Conservation (phyloP, 2,113 vertebrate species). For the Pipa parva region DNA sequence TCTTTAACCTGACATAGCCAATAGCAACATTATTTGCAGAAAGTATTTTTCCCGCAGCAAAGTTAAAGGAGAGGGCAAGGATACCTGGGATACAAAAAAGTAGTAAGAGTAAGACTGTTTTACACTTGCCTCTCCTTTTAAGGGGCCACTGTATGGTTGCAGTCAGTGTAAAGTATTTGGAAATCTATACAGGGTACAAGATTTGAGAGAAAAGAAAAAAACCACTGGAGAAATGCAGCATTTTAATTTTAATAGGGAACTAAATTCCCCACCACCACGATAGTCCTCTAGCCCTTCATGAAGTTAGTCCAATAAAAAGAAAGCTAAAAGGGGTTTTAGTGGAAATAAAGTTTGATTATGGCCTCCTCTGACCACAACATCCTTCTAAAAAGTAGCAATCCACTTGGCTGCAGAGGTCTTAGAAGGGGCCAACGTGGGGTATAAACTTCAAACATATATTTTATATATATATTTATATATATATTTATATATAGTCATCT, state of each 20-base stretch:
- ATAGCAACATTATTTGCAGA: conserved; percentile 13
- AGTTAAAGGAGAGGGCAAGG: neutral
- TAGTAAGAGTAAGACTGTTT: conserved; percentile 5
- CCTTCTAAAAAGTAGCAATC: conserved; percentile 9
- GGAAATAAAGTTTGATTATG: conserved; percentile 1
- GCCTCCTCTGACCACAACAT: neutral
- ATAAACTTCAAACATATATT: conserved; percentile 20
- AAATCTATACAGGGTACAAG: neutral
- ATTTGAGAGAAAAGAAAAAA: conserved; percentile 9
- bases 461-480: conserved; percentile 32
- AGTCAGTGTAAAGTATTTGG: conserved; percentile 4
- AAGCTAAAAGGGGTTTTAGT: conserved; percentile 13
- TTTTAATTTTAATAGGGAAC: conserved; percentile 11
- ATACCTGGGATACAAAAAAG: neutral
- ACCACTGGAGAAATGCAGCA: conserved; percentile 29
- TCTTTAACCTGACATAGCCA: conserved; percentile 3
- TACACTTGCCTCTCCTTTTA: conserved; percentile 1
- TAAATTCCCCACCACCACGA: neutral
- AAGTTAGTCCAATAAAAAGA: conserved; percentile 25
- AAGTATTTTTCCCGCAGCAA: neutral
- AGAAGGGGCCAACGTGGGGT: neutral
- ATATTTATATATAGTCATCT: neutral
- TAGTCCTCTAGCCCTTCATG: conserved; percentile 17
- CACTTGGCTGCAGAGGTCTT: conserved; percentile 7
- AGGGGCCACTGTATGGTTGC: neutral